Base-by-base conservation (phyloP, 1,140 invertebrate species). In the Penaeus vannamei region DNA sequence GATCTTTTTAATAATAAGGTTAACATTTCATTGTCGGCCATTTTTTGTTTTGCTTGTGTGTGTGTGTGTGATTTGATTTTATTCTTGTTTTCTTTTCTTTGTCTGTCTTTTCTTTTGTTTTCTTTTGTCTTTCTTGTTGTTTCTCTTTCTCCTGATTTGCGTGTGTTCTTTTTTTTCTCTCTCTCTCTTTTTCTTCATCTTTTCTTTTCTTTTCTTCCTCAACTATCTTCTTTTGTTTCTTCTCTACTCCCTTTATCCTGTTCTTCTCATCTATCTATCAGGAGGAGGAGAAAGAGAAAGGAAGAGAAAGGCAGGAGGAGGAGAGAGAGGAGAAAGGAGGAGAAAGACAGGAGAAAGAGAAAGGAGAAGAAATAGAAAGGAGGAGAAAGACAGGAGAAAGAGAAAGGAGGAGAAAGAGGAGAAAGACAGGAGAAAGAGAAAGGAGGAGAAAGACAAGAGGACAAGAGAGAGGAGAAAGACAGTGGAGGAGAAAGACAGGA, bases 291-390 rank as follows among this genome's bases (percentile, higher is more conserved):
- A 53, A 10, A n/a, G n/a, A n/a, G 12, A 64, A n/a, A 64, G 62
- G n/a, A n/a, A 64, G 62, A 64, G 62, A 64, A 29, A 32, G 76
- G 32, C 19, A 77, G 76, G 29, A 29, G 29, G 20, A 32, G 76
- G 62, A 64, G 62, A 64, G 62, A 64, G 62, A 64, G 62, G n/a
- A n/a, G n/a, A n/a, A 64, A n/a, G 62, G 62, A 83, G 80, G 80
- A 59, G 59, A 26, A 59, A 26, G 19, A 59, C 42, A n/a, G 10
- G 36, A 29, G 80, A 7, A 46, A 80, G 79, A 42, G 79, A 23
- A 10, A 20, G 79, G 1, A 46, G 46, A 46, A 81, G 79, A 46
- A 81, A 46, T 32, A 19, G 36, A 46, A 46, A 14, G 20, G 61
- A 36, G 79, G 42, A 10, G 42, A 59, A 83, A 60, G 36, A 19